Base-by-base conservation (phyloP, 2,888 invertebrate genomes). In the Macrophya annulata region DNA sequence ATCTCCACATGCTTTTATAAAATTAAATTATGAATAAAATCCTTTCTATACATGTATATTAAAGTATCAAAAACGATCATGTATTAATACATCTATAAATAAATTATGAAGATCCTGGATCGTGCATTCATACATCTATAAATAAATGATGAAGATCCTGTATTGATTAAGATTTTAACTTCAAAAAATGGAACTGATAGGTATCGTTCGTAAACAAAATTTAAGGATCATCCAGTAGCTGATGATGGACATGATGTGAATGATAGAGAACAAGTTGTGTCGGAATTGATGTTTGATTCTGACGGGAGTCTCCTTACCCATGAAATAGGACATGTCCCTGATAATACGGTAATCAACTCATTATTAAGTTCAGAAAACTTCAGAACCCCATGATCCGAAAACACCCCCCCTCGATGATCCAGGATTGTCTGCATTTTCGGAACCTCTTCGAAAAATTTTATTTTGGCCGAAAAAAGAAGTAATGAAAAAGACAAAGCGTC, bases 231-330 rank as follows among this genome's bases (percentile, higher is more conserved):
- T 21, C 68, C 31, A 25, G 31, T 68, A 68, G 68, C 68, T 68
- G 68, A 68, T 68, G 68, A 68, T 68, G 68, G 68, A 68, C 68
- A 68, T 31, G 68, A 31, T 25, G 68, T 21, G 68, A 68, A 10
- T 68, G 31, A 31, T 68, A 68, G 68, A 68, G 68, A 68, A 68
- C 68, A 31, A 68, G 31, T 68, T 31, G 68, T 68, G 31, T 9
- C 25, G 31, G 68, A 68, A 68, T 68, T 21, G 31, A 9, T 10
- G 31, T 21, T 68, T 5, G 15, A 25, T 5, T 9, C 25, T 68
- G 31, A 68, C 25, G 31, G 31, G 0, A 21, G 25, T 31, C 31
- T 68, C 68, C 31, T 68, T 21, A 68, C 68, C 31, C 25, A 9
- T 25, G 68, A 68, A 68, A 68, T 31, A 31, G 25, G 25, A 68